phyloP scores from a whole-genome alignment of 2,888 invertebrate genomes.

The Lymantria monacha region DNA sequence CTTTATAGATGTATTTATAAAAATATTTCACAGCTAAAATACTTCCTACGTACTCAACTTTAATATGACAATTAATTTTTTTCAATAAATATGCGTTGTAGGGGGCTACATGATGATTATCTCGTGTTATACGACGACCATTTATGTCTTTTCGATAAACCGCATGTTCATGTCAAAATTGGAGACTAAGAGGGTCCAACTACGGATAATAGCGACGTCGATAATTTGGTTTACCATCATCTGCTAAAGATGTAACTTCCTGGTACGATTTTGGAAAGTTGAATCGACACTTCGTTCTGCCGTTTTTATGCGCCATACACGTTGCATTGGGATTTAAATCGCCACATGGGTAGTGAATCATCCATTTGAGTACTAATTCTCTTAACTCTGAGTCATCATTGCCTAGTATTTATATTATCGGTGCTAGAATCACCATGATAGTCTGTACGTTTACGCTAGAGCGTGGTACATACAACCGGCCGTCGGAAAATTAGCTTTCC shows the following conservation, averaged over 20 bases:
- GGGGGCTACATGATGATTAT: conserved; percentile 15
- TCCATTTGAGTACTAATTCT: conserved; percentile 19
- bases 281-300: conserved; percentile 15
- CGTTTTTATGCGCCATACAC: conserved; percentile 6
- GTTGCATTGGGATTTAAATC: conserved; percentile 4
- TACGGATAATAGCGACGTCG: conserved; percentile 17
- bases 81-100: conserved; percentile 15
- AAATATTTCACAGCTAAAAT: conserved; percentile 19
- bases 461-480: too few species aligned
- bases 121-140: too few species aligned
- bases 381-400: conserved; percentile 19
- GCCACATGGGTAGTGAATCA: conserved; percentile 16
- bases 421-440: too few species aligned
- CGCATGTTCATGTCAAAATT: conserved; percentile 15
- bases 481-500: too few species aligned
- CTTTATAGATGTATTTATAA: conserved; percentile 12
- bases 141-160: conserved; percentile 1
- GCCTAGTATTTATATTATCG: conserved; percentile 17
- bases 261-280: conserved; percentile 16
- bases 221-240: conserved; percentile 19
- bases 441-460: too few species aligned
- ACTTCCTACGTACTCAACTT: conserved; percentile 15
- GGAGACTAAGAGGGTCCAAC: conserved; percentile 12
- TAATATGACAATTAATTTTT: conserved; percentile 18
- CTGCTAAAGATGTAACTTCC: conserved; percentile 14